phyloP scores from a whole-genome alignment of 2,797 vertebrate genomes.

The Pseudochromis fuscus region DNA sequence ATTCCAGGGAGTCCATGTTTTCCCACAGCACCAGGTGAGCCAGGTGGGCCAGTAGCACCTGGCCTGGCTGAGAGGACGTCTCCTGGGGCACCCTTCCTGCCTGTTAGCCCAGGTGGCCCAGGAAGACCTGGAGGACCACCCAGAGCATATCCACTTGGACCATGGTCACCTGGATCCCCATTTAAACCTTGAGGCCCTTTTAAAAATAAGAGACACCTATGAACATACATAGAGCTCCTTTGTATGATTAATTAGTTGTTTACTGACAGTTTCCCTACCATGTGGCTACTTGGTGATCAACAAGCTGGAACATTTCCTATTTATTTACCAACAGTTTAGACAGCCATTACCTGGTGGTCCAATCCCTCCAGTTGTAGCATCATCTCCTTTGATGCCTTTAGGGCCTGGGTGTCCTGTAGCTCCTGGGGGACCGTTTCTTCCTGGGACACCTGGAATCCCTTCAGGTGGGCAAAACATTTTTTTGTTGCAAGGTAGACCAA shows the following conservation, averaged over 20 bases:
- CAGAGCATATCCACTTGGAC: constrained; percentile 45
- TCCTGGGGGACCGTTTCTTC: constrained; percentile 52
- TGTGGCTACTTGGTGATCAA: background rate
- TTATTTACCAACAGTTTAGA: background rate
- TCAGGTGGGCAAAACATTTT: background rate
- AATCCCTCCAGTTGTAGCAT: constrained; percentile 13
- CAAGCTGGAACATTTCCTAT: constrained; percentile 5
- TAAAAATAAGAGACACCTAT: constrained; percentile 20
- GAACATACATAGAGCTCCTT: background rate
- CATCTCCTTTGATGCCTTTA: constrained; percentile 74
- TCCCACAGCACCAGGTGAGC: constrained; percentile 45
- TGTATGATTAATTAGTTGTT: background rate
- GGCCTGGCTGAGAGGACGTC: constrained; percentile 27
- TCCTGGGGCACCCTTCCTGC: constrained; percentile 67
- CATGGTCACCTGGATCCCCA: constrained; percentile 73
- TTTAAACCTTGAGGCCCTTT: constrained; percentile 67
- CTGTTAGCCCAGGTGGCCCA: constrained; percentile 61
- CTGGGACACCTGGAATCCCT: constrained; percentile 67
- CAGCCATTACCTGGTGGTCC: constrained; percentile 63
- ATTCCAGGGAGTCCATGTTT: constrained; percentile 54
- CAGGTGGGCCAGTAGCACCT: constrained; percentile 60
- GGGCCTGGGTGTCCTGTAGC: constrained; percentile 47
- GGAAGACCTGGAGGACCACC: constrained; percentile 63
- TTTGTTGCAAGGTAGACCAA: background rate
- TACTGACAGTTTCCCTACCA: background rate